phyloP scores from a whole-genome alignment of 2,797 vertebrate species.

The Meda fulgida region DNA sequence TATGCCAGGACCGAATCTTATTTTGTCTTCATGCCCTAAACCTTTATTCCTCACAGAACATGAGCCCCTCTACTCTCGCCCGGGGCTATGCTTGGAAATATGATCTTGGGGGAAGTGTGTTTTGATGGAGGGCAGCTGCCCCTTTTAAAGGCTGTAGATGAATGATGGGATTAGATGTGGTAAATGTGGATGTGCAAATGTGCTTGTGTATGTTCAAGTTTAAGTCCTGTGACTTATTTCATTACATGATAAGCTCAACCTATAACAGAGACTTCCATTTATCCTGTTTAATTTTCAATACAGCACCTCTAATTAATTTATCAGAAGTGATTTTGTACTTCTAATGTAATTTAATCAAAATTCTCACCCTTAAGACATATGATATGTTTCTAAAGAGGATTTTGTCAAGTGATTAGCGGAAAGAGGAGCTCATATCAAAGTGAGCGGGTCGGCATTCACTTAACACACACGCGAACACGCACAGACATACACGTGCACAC shows the following conservation, averaged over 20 bases:
- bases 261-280: not conserved
- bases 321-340: not conserved
- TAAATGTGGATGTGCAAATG: conserved; percentile 42
- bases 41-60: conserved; percentile 24
- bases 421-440: conserved; percentile 25
- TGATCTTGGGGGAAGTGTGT: conserved; percentile 46
- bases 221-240: conserved; percentile 23
- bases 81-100: conserved; percentile 45
- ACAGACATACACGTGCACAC: conserved; percentile 28
- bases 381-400: conserved; percentile 19
- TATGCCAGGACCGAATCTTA: conserved; percentile 35
- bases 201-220: conserved; percentile 40
- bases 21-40: conserved; percentile 41
- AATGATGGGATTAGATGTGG: conserved; percentile 58
- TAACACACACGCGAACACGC: conserved; percentile 10
- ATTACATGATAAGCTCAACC: not conserved
- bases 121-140: conserved; percentile 57
- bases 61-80: conserved; percentile 32
- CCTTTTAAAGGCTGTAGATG: conserved; percentile 55
- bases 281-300: not conserved
- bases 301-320: not conserved
- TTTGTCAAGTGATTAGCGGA: conserved; percentile 31
- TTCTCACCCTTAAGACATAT: not conserved
- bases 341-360: not conserved
- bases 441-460: not conserved